These are phyloP conservation scores for Rhogogaster chlorosoma DNA, from an alignment of 2,888 invertebrate genomes.

Conservation along the genomic window DNA sequence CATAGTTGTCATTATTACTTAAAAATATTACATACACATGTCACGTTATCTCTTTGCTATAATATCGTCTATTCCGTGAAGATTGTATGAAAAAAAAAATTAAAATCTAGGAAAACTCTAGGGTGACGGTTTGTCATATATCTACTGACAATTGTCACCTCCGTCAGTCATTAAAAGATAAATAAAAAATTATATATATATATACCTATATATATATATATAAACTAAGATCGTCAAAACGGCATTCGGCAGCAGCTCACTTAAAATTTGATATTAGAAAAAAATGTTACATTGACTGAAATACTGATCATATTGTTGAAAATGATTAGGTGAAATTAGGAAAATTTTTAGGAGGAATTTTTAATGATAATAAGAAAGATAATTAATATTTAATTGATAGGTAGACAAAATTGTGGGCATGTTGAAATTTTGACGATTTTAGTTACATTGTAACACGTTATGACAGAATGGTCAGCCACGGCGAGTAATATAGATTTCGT, in stretches of 20 bases:
- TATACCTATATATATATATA: constrained; percentile 15
- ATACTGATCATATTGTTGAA: constrained; percentile 45
- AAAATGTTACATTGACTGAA: constrained; percentile 50
- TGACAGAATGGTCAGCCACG: constrained; percentile 47
- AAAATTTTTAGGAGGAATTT: constrained; percentile 48
- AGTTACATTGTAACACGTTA: constrained; percentile 43
- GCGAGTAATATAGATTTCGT: constrained; percentile 41
- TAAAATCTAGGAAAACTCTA: constrained; percentile 34
- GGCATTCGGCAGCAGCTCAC: constrained; percentile 42
- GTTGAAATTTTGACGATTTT: constrained; percentile 56
- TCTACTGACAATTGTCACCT: constrained; percentile 42
- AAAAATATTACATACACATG: constrained; percentile 49
- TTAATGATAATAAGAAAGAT: constrained; percentile 46
- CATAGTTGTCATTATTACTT: constrained; percentile 53
- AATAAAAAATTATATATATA: constrained; percentile 11
- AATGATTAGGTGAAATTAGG: constrained; percentile 51
- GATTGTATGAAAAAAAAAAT: constrained; percentile 25
- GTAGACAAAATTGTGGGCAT: constrained; percentile 56
- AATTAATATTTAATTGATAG: constrained; percentile 55
- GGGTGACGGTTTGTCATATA: constrained; percentile 37
- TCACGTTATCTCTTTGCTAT: constrained; percentile 52
- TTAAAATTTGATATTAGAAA: constrained; percentile 53
- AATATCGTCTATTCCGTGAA: constrained; percentile 45
- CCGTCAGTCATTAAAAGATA: constrained; percentile 44
- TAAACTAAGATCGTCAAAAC: constrained; percentile 53